Base-by-base conservation (phyloP, 1,140 invertebrate genomes). In the Proctacanthus coquilletti region DNA sequence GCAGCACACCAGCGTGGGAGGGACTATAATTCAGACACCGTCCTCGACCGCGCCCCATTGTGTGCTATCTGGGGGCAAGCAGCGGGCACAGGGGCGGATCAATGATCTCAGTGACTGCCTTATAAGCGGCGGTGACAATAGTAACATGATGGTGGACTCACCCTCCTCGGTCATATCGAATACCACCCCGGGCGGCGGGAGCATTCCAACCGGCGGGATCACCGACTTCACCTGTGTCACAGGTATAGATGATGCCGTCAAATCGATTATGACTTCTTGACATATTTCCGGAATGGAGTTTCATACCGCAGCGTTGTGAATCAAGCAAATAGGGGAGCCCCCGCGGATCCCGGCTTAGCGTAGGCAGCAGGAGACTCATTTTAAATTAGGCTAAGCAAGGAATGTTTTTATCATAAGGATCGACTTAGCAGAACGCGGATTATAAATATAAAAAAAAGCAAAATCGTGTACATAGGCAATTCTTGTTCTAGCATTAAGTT, bases 181-280 rank as follows among this genome's bases (percentile, higher is more conserved):
- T 20, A 46, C n/a, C 41, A 42, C 5, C 50, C 45, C 18, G 50
- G 51, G 1, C 34, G 21, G 3, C 23, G 29, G 29, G 17, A 18
- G 3, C 20, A 18, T 36, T 11, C 35, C 8, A 8, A 13, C 13
- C 23, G 23, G 23, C 23, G 18, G 21, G 31, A 14, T 56, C 5
- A 56, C 50, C 29, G 56, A 59, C 45, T 59, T 59, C 33, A 52
- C 47, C 35, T 58, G 55, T 38, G 51, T 58, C 14, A 37, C 48
- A 17, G 53, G 55, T 17, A 36, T 56, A 10, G 56, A 59, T 14
- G 56, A 59, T 34, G 52, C 56, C 0, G 53, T 58, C 11, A 59
- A 59, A 41, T 58, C 56, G 17, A 59, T 59, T 18, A 56, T 59
- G 52, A 59, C 56, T 18, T 59, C 56, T 46, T 59, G 56, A 59